Conservation (phyloP, 2,113 vertebrate species). For the Podarcis muralis region DNA sequence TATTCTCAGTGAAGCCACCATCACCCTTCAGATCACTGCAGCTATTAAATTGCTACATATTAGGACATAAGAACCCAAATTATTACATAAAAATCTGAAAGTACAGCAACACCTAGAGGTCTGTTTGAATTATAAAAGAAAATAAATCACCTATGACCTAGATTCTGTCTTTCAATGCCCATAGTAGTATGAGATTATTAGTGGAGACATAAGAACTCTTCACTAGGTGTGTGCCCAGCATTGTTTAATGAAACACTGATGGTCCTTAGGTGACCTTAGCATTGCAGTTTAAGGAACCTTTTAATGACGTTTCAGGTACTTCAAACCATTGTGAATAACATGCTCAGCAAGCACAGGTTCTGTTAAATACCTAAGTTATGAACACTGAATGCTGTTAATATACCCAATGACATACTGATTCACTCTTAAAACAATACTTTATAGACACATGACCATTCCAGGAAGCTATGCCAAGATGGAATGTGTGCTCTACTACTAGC, state of each 20-base stretch:
- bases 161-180: slow-evolving; percentile 27
- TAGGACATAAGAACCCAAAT: slow-evolving; percentile 26
- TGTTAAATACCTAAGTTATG: slow-evolving; percentile 17
- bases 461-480: too few relatives aligned
- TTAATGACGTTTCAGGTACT: slow-evolving; percentile 20
- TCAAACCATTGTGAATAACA: slow-evolving; percentile 27
- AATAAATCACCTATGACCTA: slow-evolving; percentile 4
- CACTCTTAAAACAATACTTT: too few relatives aligned
- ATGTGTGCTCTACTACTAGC: too few relatives aligned
- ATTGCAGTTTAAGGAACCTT: slow-evolving; percentile 26
- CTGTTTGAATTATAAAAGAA: slow-evolving; percentile 7
- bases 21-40: slow-evolving; percentile 26
- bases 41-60: slow-evolving; percentile 48
- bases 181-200: neutral
- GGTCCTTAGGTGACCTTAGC: slow-evolving; percentile 11
- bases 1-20: slow-evolving; percentile 47
- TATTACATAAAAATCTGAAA: slow-evolving; percentile 46
- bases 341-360: neutral
- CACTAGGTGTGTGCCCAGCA: neutral
- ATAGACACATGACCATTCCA: too few relatives aligned
- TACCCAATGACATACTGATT: neutral
- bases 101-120: slow-evolving; percentile 2
- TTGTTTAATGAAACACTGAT: slow-evolving; percentile 17
- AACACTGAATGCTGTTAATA: neutral
- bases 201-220: slow-evolving; percentile 9